Base-by-base conservation (phyloP, 2,113 vertebrate genomes). In the Puffinus mauretanicus region DNA sequence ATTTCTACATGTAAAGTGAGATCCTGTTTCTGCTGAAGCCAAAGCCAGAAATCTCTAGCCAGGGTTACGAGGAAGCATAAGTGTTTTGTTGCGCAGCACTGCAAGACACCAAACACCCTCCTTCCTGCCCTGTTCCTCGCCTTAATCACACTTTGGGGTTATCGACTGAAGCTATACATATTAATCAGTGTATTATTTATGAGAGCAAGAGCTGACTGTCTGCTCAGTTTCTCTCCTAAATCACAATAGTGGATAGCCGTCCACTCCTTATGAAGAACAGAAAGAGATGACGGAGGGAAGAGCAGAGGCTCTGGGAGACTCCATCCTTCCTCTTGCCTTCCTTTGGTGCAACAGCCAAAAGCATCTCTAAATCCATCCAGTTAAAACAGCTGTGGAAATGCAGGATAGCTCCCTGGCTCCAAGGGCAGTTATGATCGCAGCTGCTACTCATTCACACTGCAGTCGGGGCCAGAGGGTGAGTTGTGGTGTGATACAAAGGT, bases 11-110 rank as follows among this genome's bases (percentile, higher is more conserved):
- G 51, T 49, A 51, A 83, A 73, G 17, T 32, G 32, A 86, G 29
- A 51, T 30, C 10, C n/a, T 70, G 2, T 65, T 92, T 69, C 25
- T 61, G 13, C 49, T 49, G 34, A 82, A 86, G 18, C 46, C 36
- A 80, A 85, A 64, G 26, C 3, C 34, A 83, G 40, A 49, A 77
- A 61, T 61, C 82, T 83, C 32, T 77, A 57, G 7, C 8, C 29
- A 26, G 27, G 8, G 7, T 65, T 38, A 61, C 0, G 1, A 79
- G 29, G 17, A 77, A 79, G 18, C 1, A 0, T 32, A 47, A 76
- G 6, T 0, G 0, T 10, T 62, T 29, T n/a, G 2, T 42, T 90
- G 46, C 7, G 1, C 7, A 2, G 66, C 38, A 49, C 15, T 55
- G 15, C 0, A 0, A 79, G 52, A 44, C 8, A 51, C 11, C 6